These are phyloP conservation scores for Vespertilio murinus DNA, from an alignment of 2,797 vertebrate genomes.

Conservation along the genomic window DNA sequence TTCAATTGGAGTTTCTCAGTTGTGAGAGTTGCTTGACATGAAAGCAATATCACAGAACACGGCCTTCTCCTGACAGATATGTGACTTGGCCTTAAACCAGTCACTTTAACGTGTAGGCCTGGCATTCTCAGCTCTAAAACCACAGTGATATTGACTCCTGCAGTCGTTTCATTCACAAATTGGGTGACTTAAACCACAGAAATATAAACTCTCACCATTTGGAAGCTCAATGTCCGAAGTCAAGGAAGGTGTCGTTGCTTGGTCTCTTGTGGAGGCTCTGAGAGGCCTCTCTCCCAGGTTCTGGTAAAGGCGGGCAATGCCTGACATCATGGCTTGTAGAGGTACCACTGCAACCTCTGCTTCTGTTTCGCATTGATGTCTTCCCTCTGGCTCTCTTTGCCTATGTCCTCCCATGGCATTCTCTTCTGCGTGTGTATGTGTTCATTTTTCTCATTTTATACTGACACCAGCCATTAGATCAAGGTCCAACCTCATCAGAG, in stretches of 20 bases:
- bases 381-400: neutral
- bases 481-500: neutral
- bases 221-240: neutral
- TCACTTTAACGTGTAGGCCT: neutral
- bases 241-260: neutral
- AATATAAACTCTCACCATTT: neutral
- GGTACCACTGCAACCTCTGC: neutral
- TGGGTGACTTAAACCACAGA: neutral
- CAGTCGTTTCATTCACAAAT: neutral
- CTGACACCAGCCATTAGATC: neutral
- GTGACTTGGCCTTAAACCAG: neutral
- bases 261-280: neutral
- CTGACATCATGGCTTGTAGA: accelerated
- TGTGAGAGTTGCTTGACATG: neutral
- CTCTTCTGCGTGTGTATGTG: neutral
- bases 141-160: neutral
- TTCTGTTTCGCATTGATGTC: neutral
- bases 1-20: neutral
- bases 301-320: neutral
- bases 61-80: neutral
- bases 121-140: neutral
- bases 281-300: neutral
- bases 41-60: neutral
- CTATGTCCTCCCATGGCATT: accelerated
- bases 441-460: neutral